Conservation (phyloP, 2,888 invertebrate genomes). For the Drosophila macrospina region DNA sequence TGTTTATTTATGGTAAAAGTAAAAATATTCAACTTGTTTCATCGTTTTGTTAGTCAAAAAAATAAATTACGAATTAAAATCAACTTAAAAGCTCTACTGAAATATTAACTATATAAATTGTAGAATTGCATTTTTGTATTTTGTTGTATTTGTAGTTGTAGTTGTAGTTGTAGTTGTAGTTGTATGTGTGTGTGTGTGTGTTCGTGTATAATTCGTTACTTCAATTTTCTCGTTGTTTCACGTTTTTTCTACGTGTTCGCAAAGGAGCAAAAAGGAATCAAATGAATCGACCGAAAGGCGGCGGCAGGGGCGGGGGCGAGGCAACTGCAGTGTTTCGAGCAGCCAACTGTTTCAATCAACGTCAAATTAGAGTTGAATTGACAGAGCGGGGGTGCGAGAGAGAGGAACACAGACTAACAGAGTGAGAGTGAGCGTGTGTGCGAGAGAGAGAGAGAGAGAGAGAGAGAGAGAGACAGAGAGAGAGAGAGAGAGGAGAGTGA, state of each 20-base stretch:
- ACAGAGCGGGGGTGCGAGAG: conserved; percentile 6
- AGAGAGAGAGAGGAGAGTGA: not conserved
- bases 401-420: not conserved
- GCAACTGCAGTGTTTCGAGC: conserved; percentile 41
- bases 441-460: not conserved
- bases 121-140: conserved; percentile 63
- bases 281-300: conserved; percentile 48
- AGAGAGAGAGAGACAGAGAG: conserved; percentile 6
- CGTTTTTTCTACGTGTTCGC: conserved; percentile 36
- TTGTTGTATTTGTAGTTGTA: conserved; percentile 22
- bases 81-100: conserved; percentile 68
- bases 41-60: conserved; percentile 49
- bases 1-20: conserved; percentile 25
- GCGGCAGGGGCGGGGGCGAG: conserved; percentile 21
- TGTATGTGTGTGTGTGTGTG: conserved; percentile 22
- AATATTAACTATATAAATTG: conserved; percentile 65
- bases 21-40: conserved; percentile 57
- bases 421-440: not conserved
- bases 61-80: conserved; percentile 71
- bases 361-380: conserved; percentile 74
- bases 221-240: conserved; percentile 34
- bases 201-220: conserved; percentile 23
- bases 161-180: conserved; percentile 15
- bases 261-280: conserved; percentile 25
- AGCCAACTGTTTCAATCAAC: conserved; percentile 77